Evolutionary conservation across 2,113 vertebrate species (phyloP), one percentile per base, ranked within the genome.

Genomic region (Osmerus mordax): DNA sequence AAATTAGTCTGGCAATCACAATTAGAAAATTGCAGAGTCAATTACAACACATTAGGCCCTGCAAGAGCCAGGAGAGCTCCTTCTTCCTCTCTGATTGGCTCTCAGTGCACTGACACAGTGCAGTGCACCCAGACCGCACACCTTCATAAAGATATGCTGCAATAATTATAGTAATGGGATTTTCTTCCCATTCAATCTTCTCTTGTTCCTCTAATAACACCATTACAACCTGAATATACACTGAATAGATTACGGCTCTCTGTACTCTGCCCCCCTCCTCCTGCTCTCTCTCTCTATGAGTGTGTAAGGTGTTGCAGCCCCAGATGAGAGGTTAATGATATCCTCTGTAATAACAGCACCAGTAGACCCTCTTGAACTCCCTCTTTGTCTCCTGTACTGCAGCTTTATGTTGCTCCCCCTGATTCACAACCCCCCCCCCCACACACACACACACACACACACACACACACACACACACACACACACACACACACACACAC

Each of bases 1-100:
- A 97, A 96, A 97, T 98, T 96, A 95, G 94, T 95, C 90, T 95
- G 94, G 94, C 95, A 95, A 96, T 97, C 95, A 96, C 94, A 95
- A 96, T 98, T 96, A 98, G 93, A 91, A 93, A 93, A 93, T 90
- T 90, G 93, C 92, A 90, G 91, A 95, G 94, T 95, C 94, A 94
- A 94, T 95, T 96, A 95, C 93, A 92, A 94, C 93, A 94, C 94
- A 96, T 97, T 96, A 98, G 92, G 80, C 78, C 79, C 62, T 73
- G 67, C 58, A 21, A 58, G 59, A 47, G 32, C 53, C 77, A 81
- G 80, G 72, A 78, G 63, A 74, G 55, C 18, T 52, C 55, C 74
- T 23, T 4, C 29, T 18, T 21, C 4, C 18, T 56, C 62, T 79
- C 80, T 73, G 77, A 82, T 79, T 81, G 76, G 65, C 73, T 70